A percentile compares a stretch with the other conserved stretches of the same genome.
Conservation (phyloP, 2,797 vertebrate species). For the Neosilurus mollespiculum region DNA sequence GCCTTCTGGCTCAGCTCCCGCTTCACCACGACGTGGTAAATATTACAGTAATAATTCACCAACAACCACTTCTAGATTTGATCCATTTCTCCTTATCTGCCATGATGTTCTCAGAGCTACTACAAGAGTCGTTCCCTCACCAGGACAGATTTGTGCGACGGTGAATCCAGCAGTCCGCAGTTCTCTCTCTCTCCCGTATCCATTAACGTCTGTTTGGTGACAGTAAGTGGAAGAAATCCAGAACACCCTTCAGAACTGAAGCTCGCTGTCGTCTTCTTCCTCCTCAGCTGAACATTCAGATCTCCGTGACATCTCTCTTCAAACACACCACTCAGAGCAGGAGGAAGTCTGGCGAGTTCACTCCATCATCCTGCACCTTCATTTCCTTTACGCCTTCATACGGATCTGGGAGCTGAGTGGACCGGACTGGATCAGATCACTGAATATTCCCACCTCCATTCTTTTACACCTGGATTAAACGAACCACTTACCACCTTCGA, state of each 20-base stretch:
- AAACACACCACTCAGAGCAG: conserved; percentile 58
- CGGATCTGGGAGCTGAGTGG: conserved; percentile 55
- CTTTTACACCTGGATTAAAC: background rate
- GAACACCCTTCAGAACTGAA: conserved; percentile 30
- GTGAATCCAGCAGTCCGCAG: background rate
- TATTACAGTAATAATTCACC: background rate
- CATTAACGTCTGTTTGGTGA: conserved; percentile 30
- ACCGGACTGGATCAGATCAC: conserved; percentile 11
- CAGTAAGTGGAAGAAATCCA: conserved; percentile 9
- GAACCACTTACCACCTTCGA: too few species aligned
- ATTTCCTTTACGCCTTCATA: conserved; percentile 60
- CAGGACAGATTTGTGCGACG: background rate
- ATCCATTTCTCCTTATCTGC: background rate
- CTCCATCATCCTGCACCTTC: conserved; percentile 62
- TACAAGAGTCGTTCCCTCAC: background rate
- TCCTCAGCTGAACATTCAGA: conserved; percentile 60
- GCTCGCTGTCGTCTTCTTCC: conserved; percentile 60
- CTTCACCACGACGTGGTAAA: too few species aligned
- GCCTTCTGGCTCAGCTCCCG: too few species aligned
- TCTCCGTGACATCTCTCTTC: conserved; percentile 50
- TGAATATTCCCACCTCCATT: background rate
- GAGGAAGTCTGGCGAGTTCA: conserved; percentile 54
- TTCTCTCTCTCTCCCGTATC: background rate
- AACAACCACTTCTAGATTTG: background rate
- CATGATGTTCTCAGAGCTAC: background rate